phyloP scores from a whole-genome alignment of 2,113 vertebrate genomes.

The Xyrauchen texanus region DNA sequence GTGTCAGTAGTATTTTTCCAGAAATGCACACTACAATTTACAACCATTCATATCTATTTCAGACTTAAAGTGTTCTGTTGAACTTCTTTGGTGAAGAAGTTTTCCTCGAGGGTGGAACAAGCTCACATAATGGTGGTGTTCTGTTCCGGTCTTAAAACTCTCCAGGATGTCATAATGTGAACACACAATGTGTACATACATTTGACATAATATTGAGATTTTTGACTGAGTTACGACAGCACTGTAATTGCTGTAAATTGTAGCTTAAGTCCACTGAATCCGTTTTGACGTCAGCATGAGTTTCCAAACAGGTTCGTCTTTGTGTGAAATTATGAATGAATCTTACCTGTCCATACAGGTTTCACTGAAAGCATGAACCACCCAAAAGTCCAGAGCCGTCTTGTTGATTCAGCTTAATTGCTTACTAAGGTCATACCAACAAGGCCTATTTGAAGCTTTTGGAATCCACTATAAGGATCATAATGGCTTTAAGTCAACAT shows the following conservation, averaged over 20 bases:
- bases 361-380: background rate
- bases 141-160: background rate
- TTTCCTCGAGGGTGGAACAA: background rate
- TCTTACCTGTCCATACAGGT: constrained; percentile 25
- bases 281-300: background rate
- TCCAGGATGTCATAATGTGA: background rate
- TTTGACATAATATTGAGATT: background rate
- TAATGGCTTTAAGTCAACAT: background rate
- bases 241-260: background rate
- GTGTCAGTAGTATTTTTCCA: background rate
- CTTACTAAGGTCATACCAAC: background rate
- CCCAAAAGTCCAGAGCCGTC: background rate
- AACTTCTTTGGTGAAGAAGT: background rate
- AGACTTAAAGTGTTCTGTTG: background rate
- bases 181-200: background rate
- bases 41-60: too few relatives aligned
- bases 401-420: constrained; percentile 18
- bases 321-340: background rate
- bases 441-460: background rate
- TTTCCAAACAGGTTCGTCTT: background rate
- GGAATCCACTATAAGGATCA: background rate
- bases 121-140: background rate
- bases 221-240: background rate
- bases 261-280: background rate
- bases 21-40: background rate